Percentiles rank a stretch among this genome's conserved stretches.
Evolutionary conservation across 2,888 invertebrate genomes (phyloP).

Genomic region (Euplagia quadripunctaria): DNA sequence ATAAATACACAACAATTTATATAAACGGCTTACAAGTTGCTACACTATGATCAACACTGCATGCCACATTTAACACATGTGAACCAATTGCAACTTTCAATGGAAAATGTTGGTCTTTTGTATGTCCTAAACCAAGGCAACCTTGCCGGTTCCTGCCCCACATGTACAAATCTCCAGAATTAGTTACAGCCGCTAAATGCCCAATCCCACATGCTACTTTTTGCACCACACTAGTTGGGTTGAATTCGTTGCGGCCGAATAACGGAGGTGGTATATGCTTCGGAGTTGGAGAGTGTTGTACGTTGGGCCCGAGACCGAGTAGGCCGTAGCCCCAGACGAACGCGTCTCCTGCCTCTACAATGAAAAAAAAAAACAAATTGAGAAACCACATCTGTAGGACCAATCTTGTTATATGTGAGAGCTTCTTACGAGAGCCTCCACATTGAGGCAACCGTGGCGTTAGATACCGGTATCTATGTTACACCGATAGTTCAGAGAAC

Average conservation of each 20-base stretch:
- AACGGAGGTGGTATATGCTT: conserved; percentile 92
- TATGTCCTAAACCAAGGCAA: conserved; percentile 94
- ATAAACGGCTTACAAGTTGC: conserved; percentile 92
- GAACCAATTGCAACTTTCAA: conserved; percentile 94
- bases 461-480: neutral
- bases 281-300: conserved; percentile 89
- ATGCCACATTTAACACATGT: conserved; percentile 90
- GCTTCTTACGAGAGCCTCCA: too few species aligned
- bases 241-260: conserved; percentile 95
- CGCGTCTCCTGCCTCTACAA: conserved; percentile 92
- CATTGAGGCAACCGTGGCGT: neutral
- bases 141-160: conserved; percentile 97
- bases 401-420: neutral
- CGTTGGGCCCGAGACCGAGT: conserved; percentile 95
- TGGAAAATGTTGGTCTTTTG: conserved; percentile 95
- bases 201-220: conserved; percentile 91
- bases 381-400: neutral
- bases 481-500: too few species aligned
- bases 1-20: conserved; percentile 31
- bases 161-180: conserved; percentile 93
- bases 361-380: conserved; percentile 30
- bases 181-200: conserved; percentile 93
- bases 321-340: conserved; percentile 98
- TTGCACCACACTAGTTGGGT: conserved; percentile 89
- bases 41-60: conserved; percentile 95